Base-by-base conservation (phyloP, 2,888 invertebrate species). In the Escarpia spicata region DNA sequence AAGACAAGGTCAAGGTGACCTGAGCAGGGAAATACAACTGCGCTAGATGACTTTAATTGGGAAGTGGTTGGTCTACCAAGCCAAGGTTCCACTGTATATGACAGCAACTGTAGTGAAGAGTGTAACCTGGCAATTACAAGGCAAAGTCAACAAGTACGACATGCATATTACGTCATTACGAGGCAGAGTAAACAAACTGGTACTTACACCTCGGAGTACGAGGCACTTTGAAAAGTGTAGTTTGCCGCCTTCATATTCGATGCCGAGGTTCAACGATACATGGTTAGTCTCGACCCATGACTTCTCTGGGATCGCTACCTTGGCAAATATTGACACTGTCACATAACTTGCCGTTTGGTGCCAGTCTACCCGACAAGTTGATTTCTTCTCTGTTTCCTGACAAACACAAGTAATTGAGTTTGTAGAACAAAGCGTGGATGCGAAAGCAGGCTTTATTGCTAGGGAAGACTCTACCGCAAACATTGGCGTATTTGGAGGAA, bases 261-360 rank as follows among this genome's bases (percentile, higher is more conserved):
- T 96, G 95, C 97, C 97, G 1, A 98, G 97, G 94, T 97, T 97
- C 90, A 99, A 97, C 52, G 98, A 97, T 91, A 99, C 98, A 26
- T 98, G 98, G 97, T 98, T 99, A 43, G 98, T 97, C 97, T 98
- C 98, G 1, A 99, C 97, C 92, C 96, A 97, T 93, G 98, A 98
- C 93, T 97, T 96, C 37, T 97, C 97, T 15, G 99, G 98, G 94
- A 98, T 97, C 95, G 98, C 98, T 95, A 98, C 98, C 97, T 99
- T 99, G 0, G 98, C 98, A 97, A 98, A 99, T 91, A 99, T 97
- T 89, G 99, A 98, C 92, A 99, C 97, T 93, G 98, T 98, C 0
- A 99, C 98, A 96, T 97, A 97, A 0, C 97, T 97, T 0, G 98
- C 98, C 0, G 99, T 99, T 97, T 99, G 99, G 97, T 99, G 98